Base-by-base conservation (phyloP, 2,888 invertebrate genomes). In the Macrosiphum euphorbiae region DNA sequence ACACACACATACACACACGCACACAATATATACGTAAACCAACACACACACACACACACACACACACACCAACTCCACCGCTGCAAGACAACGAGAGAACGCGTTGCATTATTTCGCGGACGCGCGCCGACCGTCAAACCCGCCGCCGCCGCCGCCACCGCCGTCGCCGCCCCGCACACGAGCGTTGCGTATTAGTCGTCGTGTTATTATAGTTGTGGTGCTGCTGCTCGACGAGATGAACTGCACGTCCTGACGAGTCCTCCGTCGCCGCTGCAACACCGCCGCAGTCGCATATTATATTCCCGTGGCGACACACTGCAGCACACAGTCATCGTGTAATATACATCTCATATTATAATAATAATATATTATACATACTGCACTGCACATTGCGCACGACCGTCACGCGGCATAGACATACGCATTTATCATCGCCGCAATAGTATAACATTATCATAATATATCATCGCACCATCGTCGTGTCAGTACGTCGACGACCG, bases 91-190 rank as follows among this genome's bases (percentile, higher is more conserved):
- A 87, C 87, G 50, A 86, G 91, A 86, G 58, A 91, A 85, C 91
- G 61, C 92, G 61, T 67, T 87, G 87, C 92, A 86, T 86, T 92
- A 61, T 92, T 92, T 92, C 91, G 91, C 91, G 91, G 86, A 86
- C 91, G 86, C 87, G 61, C 86, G 86, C 26, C 58, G 87, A 87
- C 61, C 87, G 87, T 67, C 92, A 50, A 92, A 87, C 92, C 55
- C 87, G 50, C 87, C 92, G 87, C 61, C n/a, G 84, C 85, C 44
- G 47, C 61, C 20, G 35, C 44, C 67, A 50, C 28, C 61, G 28
- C 61, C 28, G n/a, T 1, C 67, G 44, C 47, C 55, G 44, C 88
- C 58, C 88, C 58, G 88, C 91, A 84, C 52, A 52, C 84, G 84
- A 84, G 16, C n/a, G 50, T 50, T 86, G 47, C 86, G 86, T 47